These are phyloP conservation scores for Apodemia duryi DNA, from an alignment of 2,888 invertebrate species.

Conservation along the genomic window DNA sequence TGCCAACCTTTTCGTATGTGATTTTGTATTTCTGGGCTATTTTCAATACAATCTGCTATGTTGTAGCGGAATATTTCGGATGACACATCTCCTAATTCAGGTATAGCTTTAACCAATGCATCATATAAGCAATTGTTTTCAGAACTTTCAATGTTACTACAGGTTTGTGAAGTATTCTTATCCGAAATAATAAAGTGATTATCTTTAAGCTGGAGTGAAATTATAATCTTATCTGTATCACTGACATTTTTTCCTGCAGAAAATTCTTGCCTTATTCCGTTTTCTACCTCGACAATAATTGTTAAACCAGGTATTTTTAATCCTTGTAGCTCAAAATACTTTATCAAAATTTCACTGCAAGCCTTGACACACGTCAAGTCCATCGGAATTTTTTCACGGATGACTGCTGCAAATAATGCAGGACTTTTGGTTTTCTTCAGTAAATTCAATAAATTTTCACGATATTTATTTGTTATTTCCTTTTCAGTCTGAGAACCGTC, in stretches of 20 bases:
- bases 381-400: constrained; percentile 19
- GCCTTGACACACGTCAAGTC: constrained; percentile 18
- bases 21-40: constrained; percentile 15
- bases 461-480: constrained; percentile 13
- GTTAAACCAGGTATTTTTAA: constrained; percentile 6
- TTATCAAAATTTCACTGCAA: constrained; percentile 10
- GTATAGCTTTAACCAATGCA: constrained; percentile 8
- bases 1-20: constrained; percentile 18
- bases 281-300: constrained; percentile 5
- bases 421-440: constrained; percentile 16
- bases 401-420: constrained; percentile 16
- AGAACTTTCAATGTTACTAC: not conserved
- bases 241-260: not conserved
- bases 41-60: constrained; percentile 13
- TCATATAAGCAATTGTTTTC: constrained; percentile 18
- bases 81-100: constrained; percentile 15
- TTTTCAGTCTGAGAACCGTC: constrained; percentile 7
- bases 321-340: constrained; percentile 7
- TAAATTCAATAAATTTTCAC: constrained; percentile 15
- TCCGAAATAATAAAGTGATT: constrained; percentile 15
- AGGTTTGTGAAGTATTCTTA: not conserved
- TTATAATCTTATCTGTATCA: not conserved
- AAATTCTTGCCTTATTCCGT: constrained; percentile 18
- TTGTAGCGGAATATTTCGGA: constrained; percentile 13
- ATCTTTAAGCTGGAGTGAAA: constrained; percentile 12